phyloP scores from a whole-genome alignment of 2,797 vertebrate species.

The Myoxocephalus aenaeus region DNA sequence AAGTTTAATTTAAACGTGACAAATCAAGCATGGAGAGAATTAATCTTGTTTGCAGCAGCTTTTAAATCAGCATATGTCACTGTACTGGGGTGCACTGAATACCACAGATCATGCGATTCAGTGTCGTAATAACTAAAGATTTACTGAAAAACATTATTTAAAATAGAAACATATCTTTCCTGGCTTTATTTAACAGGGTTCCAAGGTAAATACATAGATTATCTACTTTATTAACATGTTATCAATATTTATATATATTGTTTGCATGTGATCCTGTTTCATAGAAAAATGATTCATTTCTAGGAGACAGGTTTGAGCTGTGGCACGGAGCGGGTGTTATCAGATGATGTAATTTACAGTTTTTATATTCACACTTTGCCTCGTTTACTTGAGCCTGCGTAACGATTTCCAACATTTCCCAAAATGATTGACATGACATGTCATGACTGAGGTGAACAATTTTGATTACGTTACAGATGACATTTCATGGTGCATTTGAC shows the following conservation, averaged over 20 bases:
- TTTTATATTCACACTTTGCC: slow-evolving; percentile 2
- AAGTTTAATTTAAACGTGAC: slow-evolving; percentile 1
- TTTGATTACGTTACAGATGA: not conserved
- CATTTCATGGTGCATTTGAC: not conserved
- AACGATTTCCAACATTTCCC: slow-evolving; percentile 1
- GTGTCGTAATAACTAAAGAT: not conserved
- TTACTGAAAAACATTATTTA: not conserved
- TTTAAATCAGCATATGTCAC: slow-evolving; percentile 17
- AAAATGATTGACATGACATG: not conserved
- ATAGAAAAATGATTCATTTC: not conserved
- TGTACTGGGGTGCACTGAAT: not conserved
- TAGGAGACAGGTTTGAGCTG: not conserved
- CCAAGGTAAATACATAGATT: not conserved
- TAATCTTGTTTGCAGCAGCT: slow-evolving; percentile 1
- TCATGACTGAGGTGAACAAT: slow-evolving; percentile 4
- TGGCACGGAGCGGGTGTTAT: not conserved
- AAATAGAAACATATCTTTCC: not conserved
- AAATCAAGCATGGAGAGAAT: not conserved
- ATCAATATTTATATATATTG: not conserved
- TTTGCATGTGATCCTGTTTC: too few species aligned
- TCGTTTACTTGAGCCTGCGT: not conserved
- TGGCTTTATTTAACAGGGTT: not conserved
- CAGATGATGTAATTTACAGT: not conserved
- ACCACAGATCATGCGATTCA: not conserved
- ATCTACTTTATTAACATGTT: not conserved